Base-by-base conservation (phyloP, 2,113 vertebrate genomes). In the Apaloderma vittatum region DNA sequence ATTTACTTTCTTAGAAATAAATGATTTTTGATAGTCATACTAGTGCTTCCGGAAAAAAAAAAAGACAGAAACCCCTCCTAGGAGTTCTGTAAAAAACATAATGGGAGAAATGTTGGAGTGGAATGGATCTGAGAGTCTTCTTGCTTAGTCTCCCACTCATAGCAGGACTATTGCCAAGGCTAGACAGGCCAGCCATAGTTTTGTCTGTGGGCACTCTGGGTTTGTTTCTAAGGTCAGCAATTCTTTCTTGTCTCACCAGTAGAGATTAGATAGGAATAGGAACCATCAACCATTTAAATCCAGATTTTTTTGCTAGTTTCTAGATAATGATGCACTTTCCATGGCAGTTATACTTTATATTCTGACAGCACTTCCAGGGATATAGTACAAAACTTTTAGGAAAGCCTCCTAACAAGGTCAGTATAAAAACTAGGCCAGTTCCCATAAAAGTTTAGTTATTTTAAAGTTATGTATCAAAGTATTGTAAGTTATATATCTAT, bases 361-460 rank as follows among this genome's bases (percentile, higher is more conserved):
- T 85, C 91, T 81, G 22, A 40, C 8, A 74, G 43, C 9, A 22
- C 7, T 73, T 83, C 23, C 76, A 80, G 43, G 18, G 57, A 74
- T 46, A 67, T 5, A 45, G 63, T 24, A 32, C 17, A 82, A 78
- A 93, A 94, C 37, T 88, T 96, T 17, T 19, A 37, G 36, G 63
- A 93, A 55, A 88, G 86, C 30, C 8, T 82, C 24, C 45, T 93
- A 90, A 88, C 24, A 90, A 90, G 30, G 75, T 73, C 75, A 62
- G 40, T 83, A 43, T 13, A 6, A 88, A 93, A 97, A 96, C 54
- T 95, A 94, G 93, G 86, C 12, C 86, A 88, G 58, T 77, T 86
- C 21, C 24, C 15, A 72, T 70, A 66, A 86, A 95, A 88, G 77
- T 93, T 96, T 57, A 73, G 88, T 61, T 88, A 73, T 76, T 83